phyloP scores from a whole-genome alignment of 2,888 invertebrate genomes.

The Branchellion lobata region DNA sequence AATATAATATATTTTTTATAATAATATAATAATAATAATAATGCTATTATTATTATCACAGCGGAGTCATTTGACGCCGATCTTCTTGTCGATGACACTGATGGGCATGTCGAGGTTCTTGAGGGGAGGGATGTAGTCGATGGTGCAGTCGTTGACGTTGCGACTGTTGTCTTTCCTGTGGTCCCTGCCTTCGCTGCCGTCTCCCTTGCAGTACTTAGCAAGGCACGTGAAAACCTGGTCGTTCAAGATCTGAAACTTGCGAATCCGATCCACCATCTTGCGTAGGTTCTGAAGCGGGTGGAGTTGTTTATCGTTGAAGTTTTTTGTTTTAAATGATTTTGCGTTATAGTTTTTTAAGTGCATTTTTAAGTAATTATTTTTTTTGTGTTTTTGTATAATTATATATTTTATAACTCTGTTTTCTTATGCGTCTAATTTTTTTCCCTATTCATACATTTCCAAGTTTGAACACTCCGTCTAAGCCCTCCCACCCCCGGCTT shows the following conservation, averaged over 20 bases:
- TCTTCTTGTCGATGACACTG: not conserved
- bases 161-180: not conserved
- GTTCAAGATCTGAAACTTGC: slow-evolving; percentile 52
- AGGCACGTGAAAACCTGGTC: slow-evolving; percentile 51
- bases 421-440: too few relatives aligned
- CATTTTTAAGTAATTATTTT: too few relatives aligned
- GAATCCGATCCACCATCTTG: slow-evolving; percentile 53
- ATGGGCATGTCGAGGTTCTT: not conserved
- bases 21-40: too few relatives aligned
- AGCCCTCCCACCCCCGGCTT: too few relatives aligned
- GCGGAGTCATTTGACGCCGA: not conserved
- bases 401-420: too few relatives aligned
- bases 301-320: too few relatives aligned
- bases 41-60: too few relatives aligned
- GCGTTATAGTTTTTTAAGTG: too few relatives aligned
- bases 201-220: slow-evolving; percentile 44
- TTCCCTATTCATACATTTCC: too few relatives aligned
- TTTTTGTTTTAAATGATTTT: not conserved
- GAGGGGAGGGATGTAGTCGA: not conserved
- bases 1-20: too few relatives aligned
- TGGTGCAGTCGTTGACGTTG: not conserved
- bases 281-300: slow-evolving; percentile 48
- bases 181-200: not conserved
- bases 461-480: too few relatives aligned
- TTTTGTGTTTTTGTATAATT: too few relatives aligned